Base-by-base conservation (phyloP, 2,113 vertebrate genomes). In the Phocoena phocoena region DNA sequence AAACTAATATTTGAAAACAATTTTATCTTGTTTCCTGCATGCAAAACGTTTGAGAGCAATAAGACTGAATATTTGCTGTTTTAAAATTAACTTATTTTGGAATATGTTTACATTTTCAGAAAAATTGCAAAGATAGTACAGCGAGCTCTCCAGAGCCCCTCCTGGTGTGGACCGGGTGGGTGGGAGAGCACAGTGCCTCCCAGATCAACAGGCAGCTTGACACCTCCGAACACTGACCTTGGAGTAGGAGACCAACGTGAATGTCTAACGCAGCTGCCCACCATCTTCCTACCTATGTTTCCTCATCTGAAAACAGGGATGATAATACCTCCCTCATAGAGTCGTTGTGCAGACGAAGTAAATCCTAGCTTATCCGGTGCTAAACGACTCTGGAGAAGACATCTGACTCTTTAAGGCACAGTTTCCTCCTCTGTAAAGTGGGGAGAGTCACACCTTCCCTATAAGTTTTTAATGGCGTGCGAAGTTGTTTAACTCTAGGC, bases 1-100 rank as follows among this genome's bases (percentile, higher is more conserved):
- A 93, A 26, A 6, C 21, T n/a, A 94, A 38, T 41, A 36, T 41
- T 55, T 88, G 47, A 70, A 90, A 79, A 63, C 33, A 53, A 76
- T 77, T 55, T 65, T 28, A 60, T 47, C 44, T 92, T 92, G 15
- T 70, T 80, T 85, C 62, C 12, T 80, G 33, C 67, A 62, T 50
- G 38, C 28, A 36, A 93, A 87, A 53, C 93, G 33, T 65, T 74
- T 91, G 50, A 82, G 60, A 82, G 68, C 21, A 67, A 87, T 44
- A 33, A 60, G 77, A 79, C 33, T 87, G 82, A 93, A 28, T 50
- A 47, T 60, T 53, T 91, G 17, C 12, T 14, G 13, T 86, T 95
- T 89, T 44, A 12, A 96, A 93, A 92, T 83, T 36, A 76, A 70
- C 26, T 70, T 62, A 50, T 76, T 85, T 84, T 95, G 33, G 55